Base-by-base conservation (phyloP, 2,888 invertebrate species). In the Cyclophora punctaria region DNA sequence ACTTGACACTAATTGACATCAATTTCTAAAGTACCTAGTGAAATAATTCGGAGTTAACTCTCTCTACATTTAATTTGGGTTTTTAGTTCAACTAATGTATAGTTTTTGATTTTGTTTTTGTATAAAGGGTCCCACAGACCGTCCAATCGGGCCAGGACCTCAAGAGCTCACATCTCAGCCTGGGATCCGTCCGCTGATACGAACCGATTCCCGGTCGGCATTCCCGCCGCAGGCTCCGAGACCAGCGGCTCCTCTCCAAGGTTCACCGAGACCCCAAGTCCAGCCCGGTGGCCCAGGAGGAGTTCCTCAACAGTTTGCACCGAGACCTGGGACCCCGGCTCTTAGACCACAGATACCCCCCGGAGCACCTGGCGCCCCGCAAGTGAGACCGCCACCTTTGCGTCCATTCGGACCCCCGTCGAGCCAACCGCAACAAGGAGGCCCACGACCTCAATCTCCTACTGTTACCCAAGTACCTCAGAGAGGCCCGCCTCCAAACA, bases 401-500 rank as follows among this genome's bases (percentile, higher is more conserved):
- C 78, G 89, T 47, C 83, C 83, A 7, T 66, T 73, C 45, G 84
- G 79, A 33, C 86, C 83, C 3, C 84, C 83, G 61, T 80, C 83
- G 7, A 75, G 80, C 60, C 72, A 71, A 46, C 75, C 77, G 44
- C 83, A 79, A 51, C 80, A 76, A 64, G 80, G 77, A 64, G 80
- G 77, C 34, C 75, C 72, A 5, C 73, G 83, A 56, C 79, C 79
- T 33, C 83, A 80, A 51, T 74, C 78, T 44, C 80, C 78, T 7
- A 73, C 74, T 42, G 60, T 72, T 46, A 58, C 67, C 20, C 83
- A 78, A 53, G 74, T 74, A 42, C 72, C 71, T 20, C 83, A 80
- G 62, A 78, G 90, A 62, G 81, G 83, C 60, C 81, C 82, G 57
- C 83, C 84, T 48, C 90, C 90, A 42, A 86, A 78, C 57, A 86